Conservation (phyloP, 2,797 vertebrate species). For the Podargus strigoides region DNA sequence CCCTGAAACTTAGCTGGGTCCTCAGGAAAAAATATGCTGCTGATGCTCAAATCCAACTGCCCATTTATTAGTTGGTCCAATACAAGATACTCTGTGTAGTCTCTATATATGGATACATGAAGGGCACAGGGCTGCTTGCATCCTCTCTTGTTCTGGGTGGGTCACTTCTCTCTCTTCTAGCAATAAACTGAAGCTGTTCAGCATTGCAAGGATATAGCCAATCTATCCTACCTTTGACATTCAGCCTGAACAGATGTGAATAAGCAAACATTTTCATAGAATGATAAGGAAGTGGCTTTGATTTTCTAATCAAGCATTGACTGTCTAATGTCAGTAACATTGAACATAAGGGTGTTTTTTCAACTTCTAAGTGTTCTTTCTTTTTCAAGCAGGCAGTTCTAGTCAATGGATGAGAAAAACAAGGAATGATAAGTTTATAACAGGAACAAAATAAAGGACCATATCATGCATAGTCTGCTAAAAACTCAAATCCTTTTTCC, state of each 20-base stretch:
- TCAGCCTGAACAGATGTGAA: neutral
- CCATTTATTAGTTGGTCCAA: neutral
- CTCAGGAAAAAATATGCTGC: neutral
- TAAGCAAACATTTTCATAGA: neutral
- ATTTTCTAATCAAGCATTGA: neutral
- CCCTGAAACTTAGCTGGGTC: neutral
- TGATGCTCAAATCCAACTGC: neutral
- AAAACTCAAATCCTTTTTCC: neutral
- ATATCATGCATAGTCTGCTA: neutral
- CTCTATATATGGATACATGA: no score
- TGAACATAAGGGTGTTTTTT: neutral
- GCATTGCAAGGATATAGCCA: accelerated
- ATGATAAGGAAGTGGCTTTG: neutral
- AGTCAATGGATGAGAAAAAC: neutral
- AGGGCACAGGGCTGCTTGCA: neutral
- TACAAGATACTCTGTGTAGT: accelerated
- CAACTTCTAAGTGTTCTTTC: neutral
- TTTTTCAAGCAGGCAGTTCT: neutral
- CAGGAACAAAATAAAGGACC: neutral
- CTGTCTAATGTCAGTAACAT: neutral
- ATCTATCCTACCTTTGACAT: neutral
- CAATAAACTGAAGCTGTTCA: neutral
- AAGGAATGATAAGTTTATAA: neutral
- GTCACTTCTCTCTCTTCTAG: neutral
- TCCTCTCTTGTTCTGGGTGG: neutral